A percentile compares a stretch with the other conserved stretches of the same genome.
Conservation (phyloP, 1,140 invertebrate species). For the Pseudachorutes palmiensis region DNA sequence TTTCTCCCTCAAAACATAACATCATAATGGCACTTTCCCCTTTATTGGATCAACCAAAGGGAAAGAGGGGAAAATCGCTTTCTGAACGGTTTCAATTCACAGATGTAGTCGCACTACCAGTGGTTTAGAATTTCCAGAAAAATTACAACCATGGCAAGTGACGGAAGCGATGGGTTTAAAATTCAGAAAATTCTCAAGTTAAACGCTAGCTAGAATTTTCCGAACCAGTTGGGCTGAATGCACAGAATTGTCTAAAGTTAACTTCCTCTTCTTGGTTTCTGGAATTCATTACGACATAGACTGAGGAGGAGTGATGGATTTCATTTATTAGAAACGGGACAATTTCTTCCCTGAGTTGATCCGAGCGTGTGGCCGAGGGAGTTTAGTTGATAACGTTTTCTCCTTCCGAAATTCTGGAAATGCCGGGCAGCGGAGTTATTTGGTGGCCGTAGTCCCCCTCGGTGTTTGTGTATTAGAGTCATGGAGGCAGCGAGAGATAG, state of each 20-base stretch:
- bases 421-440: not conserved
- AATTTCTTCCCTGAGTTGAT: conserved; percentile 4
- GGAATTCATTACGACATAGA: not conserved
- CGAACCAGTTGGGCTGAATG: too few species aligned
- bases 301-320: not conserved
- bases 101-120: not conserved
- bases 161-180: too few species aligned
- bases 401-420: conserved; percentile 1
- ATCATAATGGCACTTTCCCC: not conserved
- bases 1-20: not conserved
- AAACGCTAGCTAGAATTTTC: too few species aligned
- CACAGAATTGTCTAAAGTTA: too few species aligned
- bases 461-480: too few species aligned
- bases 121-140: not conserved
- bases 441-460: not conserved
- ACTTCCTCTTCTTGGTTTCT: too few species aligned
- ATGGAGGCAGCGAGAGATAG: not conserved
- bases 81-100: not conserved
- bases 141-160: not conserved
- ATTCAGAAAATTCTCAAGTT: too few species aligned
- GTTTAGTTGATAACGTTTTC: conserved; percentile 2
- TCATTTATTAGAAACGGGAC: not conserved
- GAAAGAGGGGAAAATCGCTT: not conserved
- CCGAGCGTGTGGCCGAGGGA: not conserved
- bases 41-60: not conserved